Conservation (phyloP, 1,140 invertebrate species). For the Eupeodes corollae region DNA sequence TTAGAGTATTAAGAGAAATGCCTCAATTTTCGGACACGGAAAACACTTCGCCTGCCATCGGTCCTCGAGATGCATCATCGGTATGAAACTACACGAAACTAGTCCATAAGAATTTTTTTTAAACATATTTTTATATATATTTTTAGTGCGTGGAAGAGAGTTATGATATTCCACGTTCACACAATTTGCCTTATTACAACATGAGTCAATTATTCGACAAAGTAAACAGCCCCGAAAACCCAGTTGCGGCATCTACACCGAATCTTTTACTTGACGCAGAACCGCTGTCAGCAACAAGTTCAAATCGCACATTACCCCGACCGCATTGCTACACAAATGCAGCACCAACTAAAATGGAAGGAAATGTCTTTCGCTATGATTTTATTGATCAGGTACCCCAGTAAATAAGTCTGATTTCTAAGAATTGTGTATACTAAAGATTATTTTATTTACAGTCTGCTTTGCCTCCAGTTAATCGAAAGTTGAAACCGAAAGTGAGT, state of each 20-base stretch:
- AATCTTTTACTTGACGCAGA: conserved; percentile 21
- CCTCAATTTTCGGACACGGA: conserved; percentile 35
- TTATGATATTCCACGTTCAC: conserved; percentile 61
- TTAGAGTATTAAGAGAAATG: conserved; percentile 22
- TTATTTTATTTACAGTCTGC: conserved; percentile 34
- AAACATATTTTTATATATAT: not conserved
- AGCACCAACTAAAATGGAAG: conserved; percentile 45
- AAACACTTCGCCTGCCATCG: conserved; percentile 35
- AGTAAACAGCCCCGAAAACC: conserved; percentile 26
- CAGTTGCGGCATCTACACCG: conserved; percentile 27
- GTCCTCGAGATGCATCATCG: conserved; percentile 21
- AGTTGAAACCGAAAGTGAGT: conserved; percentile 61
- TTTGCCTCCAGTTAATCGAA: conserved; percentile 64
- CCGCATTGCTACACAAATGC: conserved; percentile 64
- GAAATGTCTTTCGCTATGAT: conserved; percentile 46
- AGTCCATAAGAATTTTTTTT: conserved; percentile 7
- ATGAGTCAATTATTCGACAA: conserved; percentile 32
- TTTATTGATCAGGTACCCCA: conserved; percentile 26
- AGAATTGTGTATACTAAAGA: too few relatives aligned
- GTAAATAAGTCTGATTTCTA: conserved; percentile 1
- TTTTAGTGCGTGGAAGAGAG: conserved; percentile 45
- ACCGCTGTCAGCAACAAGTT: conserved; percentile 3
- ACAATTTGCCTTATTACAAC: conserved; percentile 40
- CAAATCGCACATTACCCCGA: conserved; percentile 21
- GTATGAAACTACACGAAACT: conserved; percentile 7